Conservation (phyloP, 2,113 vertebrate genomes). For the Limanda limanda region DNA sequence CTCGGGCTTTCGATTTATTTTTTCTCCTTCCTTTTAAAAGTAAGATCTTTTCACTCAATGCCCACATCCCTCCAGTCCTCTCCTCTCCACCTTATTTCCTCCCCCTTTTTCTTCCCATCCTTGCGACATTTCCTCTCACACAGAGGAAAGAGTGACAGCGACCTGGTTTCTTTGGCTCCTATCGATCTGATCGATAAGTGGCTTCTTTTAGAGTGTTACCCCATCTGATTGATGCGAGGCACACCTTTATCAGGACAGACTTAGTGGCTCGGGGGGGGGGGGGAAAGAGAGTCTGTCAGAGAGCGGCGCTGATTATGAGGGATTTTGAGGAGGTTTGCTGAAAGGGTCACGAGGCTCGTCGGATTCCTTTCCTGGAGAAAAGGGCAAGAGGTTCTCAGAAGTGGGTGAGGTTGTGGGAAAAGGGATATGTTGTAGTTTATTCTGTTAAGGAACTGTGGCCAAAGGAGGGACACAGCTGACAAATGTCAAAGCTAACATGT, state of each 20-base stretch:
- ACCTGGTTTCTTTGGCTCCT: slow-evolving; percentile 36
- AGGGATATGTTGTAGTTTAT: slow-evolving; percentile 55
- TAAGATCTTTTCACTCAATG: slow-evolving; percentile 31
- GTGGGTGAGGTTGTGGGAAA: slow-evolving; percentile 57
- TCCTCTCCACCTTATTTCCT: background rate
- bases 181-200: slow-evolving; percentile 65
- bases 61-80: background rate
- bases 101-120: background rate
- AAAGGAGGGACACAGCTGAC: slow-evolving; percentile 19
- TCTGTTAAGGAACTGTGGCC: slow-evolving; percentile 14
- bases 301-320: slow-evolving; percentile 62
- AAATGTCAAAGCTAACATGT: background rate
- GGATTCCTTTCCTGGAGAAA: slow-evolving; percentile 49
- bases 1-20: slow-evolving; percentile 1
- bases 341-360: slow-evolving; percentile 60
- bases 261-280: slow-evolving; percentile 8
- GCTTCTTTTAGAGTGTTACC: slow-evolving; percentile 60
- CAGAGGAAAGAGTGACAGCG: slow-evolving; percentile 32
- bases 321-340: slow-evolving; percentile 60
- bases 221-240: slow-evolving; percentile 39
- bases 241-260: slow-evolving; percentile 39
- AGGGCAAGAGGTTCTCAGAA: slow-evolving; percentile 44
- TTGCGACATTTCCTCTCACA: slow-evolving; percentile 33
- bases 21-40: slow-evolving; percentile 5
- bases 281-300: slow-evolving; percentile 27